Base-by-base conservation (phyloP, 2,797 vertebrate genomes). In the Scolopax bukidnonensis region DNA sequence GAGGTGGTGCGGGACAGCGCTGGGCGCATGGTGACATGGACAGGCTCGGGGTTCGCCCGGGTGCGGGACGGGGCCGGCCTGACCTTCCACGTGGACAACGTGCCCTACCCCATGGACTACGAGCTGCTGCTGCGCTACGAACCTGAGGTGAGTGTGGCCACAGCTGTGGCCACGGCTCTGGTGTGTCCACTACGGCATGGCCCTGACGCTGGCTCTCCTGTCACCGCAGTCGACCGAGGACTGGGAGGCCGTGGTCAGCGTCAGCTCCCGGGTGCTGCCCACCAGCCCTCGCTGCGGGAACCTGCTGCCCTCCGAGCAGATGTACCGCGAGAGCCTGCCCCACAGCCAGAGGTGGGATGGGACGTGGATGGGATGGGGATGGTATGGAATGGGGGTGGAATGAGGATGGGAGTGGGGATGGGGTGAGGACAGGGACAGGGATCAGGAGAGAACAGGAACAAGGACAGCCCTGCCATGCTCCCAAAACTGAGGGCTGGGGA, bases 101-200 rank as follows among this genome's bases (percentile, higher is more conserved):
- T 99, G 86, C 98, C 98, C n/a, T 98, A 97, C 50, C 98, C 98
- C 73, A 99, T 99, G 98, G 99, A 99, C 73, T 99, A 99, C 10
- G 98, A 99, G 96, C 98, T 99, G 92, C 97, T 99, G 97, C 98
- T 99, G 70, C 98, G 98, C 96, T 99, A 99, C 3, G 98, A 99
- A 86, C 98, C 98, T 0, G 98, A 99, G 98, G 98, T 99, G 82
- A 74, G 91, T 28, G 6, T 0, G 0, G 32, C 32, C 43, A 7
- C 1, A 2, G 56, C 30, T 30, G 12, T 0, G 0, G 56, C 27
- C 45, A 20, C 0, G 0, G 27, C 1, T 48, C 18, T 1, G 1
- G 70, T 1, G 1, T 9, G 51, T 30, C 4, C 0, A 8, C n/a
- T 32, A 6, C 0, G 1, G 59, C 75, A 32, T 16, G 59, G 59